Base-by-base conservation (phyloP, 2,888 invertebrate species). In the Rapana venosa region DNA sequence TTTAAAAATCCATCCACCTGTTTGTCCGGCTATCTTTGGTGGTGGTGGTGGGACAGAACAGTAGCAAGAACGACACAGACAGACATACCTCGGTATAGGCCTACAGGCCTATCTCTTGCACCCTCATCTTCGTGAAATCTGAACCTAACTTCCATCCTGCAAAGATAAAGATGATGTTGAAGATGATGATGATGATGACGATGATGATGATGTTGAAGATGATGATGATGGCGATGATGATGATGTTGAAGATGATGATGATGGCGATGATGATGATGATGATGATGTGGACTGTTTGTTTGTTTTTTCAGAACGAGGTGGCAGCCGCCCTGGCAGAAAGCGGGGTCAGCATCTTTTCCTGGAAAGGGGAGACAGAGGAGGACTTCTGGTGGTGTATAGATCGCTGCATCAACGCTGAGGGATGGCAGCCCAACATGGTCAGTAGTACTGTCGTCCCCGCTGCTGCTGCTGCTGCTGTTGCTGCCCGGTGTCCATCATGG, bases 381-480 rank as follows among this genome's bases (percentile, higher is more conserved):
- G 99, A 99, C 94, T 99, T 99, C 96, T 99, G 99, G 99, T 99
- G 99, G 99, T 99, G 99, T 96, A 99, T 99, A 94, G 99, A 99
- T 96, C 98, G 98, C 95, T 99, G 99, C 96, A 98, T 99, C 4
- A 98, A 98, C 93, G 97, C 98, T 0, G 98, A 98, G 93, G 97
- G 97, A 94, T 99, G 99, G 99, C 98, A 98, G 95, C 99, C 99
- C 8, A 99, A 99, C 96, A 98, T 99, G 98, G 96, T 96, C 93
- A 90, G 93, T 47, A 47, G 47, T 47, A 8, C 47, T 90, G 61
- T 30, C 17, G 66, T 26, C 47, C 32, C 17, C n/a, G 66, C 32
- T 85, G n/a, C 20, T 70, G 22, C 70, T 30, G n/a, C 35, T 87
- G 35, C 70, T 15, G 13, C 36, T 84, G 6, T 84, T 35, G 20